Base-by-base conservation (phyloP, 2,113 vertebrate species). In the Sturnus vulgaris region DNA sequence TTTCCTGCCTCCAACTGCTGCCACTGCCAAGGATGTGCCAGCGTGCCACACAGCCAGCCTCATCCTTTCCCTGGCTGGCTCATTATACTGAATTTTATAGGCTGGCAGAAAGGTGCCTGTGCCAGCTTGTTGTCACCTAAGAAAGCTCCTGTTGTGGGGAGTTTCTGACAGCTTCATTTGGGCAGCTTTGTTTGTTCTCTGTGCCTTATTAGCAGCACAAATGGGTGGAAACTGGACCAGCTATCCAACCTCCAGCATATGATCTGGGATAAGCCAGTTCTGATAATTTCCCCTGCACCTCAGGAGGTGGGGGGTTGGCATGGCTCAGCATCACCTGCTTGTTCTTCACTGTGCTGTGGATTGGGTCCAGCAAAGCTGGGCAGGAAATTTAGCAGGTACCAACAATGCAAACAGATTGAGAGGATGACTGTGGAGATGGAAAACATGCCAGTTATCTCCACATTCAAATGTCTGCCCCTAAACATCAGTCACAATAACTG, bases 81-180 rank as follows among this genome's bases (percentile, higher is more conserved):
- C 40, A 17, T 77, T 93, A 19, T 10, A 30, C 44, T 85, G 90
- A 59, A 63, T 82, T 95, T 73, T 83, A 59, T 70, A 77, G 85
- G 79, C 82, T 93, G 82, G 92, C 75, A 95, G 55, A 92, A 94
- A 64, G 87, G 68, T n/a, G 71, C 39, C 64, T 56, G 24, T 83
- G 96, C 92, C 93, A 95, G 68, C 75, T 93, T 88, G 44, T 86
- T 92, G 82, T 93, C 94, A 94, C 82, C 90, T 95, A 73, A 86
- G 82, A 95, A 92, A 88, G 66, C 71, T 94, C 85, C 82, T 90
- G 63, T 77, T 6, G 0, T 71, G 79, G 68, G 71, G 47, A 81
- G 37, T 64, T 69, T 90, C 75, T 94, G 79, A 93, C 88, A 88
- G 56, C 88, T 96, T 96, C 53, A 96, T 95, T 94, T 83, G 82